Conservation (phyloP, 2,888 invertebrate genomes). For the Marasmarcha lunaedactyla region DNA sequence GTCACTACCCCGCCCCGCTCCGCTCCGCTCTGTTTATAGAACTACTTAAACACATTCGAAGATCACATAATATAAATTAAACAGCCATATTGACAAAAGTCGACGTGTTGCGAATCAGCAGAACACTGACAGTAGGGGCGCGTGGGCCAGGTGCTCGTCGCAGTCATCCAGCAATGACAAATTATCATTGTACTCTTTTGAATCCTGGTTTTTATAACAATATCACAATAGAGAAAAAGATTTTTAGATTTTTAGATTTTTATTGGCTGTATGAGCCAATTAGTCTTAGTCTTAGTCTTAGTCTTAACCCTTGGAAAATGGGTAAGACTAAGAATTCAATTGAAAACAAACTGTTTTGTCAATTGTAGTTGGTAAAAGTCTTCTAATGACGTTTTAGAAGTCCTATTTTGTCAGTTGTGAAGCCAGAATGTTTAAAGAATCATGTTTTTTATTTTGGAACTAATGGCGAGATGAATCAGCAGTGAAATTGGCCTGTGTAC, state of each 20-base stretch:
- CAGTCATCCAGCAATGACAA: constrained; percentile 53
- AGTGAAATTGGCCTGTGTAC: too few relatives aligned
- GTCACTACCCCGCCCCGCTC: constrained; percentile 41
- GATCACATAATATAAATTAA: constrained; percentile 68
- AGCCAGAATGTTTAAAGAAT: too few relatives aligned
- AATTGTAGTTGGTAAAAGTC: too few relatives aligned
- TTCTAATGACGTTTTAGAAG: too few relatives aligned
- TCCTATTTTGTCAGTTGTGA: too few relatives aligned
- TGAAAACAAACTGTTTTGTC: too few relatives aligned
- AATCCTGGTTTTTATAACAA: constrained; percentile 25
- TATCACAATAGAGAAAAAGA: constrained; percentile 36
- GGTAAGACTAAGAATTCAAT: too few relatives aligned
- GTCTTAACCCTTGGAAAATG: too few relatives aligned
- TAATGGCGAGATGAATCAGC: too few relatives aligned
- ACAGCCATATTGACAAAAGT: constrained; percentile 59
- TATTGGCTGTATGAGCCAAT: too few relatives aligned
- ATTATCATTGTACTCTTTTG: constrained; percentile 52
- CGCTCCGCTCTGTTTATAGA: constrained; percentile 59
- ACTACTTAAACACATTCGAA: constrained; percentile 61
- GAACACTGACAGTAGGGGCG: constrained; percentile 36
- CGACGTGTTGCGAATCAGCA: constrained; percentile 52
- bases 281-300: too few relatives aligned
- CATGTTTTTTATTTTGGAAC: too few relatives aligned
- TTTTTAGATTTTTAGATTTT: constrained; percentile 27
- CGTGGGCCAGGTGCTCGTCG: constrained; percentile 51